phyloP scores from a whole-genome alignment of 2,888 invertebrate species.

The Nyleta sp. region DNA sequence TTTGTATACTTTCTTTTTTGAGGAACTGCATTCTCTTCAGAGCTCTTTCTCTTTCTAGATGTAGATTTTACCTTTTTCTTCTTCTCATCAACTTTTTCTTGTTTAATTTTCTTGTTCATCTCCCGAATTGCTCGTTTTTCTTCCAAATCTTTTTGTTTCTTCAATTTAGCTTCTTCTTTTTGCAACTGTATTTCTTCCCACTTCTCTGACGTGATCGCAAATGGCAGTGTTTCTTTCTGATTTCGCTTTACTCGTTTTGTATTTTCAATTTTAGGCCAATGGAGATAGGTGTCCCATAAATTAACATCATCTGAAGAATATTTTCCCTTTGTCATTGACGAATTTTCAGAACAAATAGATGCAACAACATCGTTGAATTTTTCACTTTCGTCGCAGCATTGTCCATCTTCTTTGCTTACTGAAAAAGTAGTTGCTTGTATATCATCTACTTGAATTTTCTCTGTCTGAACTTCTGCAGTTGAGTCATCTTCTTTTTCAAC shows the following conservation, averaged over 20 bases:
- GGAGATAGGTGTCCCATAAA: constrained; percentile 13
- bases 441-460: neutral
- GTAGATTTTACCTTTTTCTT: constrained; percentile 6
- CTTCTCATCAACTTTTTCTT: constrained; percentile 18
- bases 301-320: neutral
- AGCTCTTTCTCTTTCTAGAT: neutral
- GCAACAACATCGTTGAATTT: neutral
- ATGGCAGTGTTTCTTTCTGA: constrained; percentile 20
- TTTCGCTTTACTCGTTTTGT: neutral
- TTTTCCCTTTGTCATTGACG: neutral
- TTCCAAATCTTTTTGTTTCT: constrained; percentile 21
- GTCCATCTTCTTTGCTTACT: neutral
- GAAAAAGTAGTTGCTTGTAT: neutral
- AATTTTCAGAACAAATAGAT: neutral
- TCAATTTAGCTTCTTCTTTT: constrained; percentile 16
- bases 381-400: neutral
- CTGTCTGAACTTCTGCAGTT: constrained; percentile 1
- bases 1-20: constrained; percentile 6
- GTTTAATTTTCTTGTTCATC: constrained; percentile 22
- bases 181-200: constrained; percentile 25
- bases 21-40: constrained; percentile 6
- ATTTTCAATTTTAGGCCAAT: constrained; percentile 33
- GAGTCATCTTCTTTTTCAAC: neutral
- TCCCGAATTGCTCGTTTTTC: constrained; percentile 23
- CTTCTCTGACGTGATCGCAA: constrained; percentile 9